Conservation (phyloP, 2,113 vertebrate species). For the Oxygymnocypris stewartii region DNA sequence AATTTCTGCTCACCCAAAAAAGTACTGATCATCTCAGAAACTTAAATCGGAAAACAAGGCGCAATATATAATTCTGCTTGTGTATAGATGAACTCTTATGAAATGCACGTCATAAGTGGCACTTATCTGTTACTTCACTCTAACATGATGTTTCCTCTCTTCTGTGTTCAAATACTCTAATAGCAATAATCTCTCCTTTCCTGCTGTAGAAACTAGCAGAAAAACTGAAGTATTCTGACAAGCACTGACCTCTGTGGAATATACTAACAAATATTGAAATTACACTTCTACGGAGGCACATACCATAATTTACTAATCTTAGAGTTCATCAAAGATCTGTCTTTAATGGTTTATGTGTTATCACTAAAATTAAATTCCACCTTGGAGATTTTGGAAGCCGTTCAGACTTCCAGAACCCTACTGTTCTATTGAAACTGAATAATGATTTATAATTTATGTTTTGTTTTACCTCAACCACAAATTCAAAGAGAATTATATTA, state of each 20-base stretch:
- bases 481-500: conserved; percentile 22
- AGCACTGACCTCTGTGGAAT: background rate
- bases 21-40: too few species aligned
- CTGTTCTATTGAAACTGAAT: background rate
- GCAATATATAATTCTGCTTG: background rate
- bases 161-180: background rate
- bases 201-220: background rate
- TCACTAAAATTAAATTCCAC: background rate
- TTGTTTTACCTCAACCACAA: conserved; percentile 20
- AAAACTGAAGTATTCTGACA: background rate
- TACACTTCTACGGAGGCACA: background rate
- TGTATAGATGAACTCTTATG: background rate
- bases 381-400: background rate
- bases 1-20: too few species aligned
- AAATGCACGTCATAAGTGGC: too few species aligned
- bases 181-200: background rate
- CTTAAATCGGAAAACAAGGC: too few species aligned
- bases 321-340: background rate
- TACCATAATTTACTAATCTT: background rate
- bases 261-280: background rate
- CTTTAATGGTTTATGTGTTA: background rate
- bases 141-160: background rate
- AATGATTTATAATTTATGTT: background rate
- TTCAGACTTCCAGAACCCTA: background rate
- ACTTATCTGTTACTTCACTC: too few species aligned